phyloP scores from a whole-genome alignment of 2,797 vertebrate species.

The Strix occidentalis region DNA sequence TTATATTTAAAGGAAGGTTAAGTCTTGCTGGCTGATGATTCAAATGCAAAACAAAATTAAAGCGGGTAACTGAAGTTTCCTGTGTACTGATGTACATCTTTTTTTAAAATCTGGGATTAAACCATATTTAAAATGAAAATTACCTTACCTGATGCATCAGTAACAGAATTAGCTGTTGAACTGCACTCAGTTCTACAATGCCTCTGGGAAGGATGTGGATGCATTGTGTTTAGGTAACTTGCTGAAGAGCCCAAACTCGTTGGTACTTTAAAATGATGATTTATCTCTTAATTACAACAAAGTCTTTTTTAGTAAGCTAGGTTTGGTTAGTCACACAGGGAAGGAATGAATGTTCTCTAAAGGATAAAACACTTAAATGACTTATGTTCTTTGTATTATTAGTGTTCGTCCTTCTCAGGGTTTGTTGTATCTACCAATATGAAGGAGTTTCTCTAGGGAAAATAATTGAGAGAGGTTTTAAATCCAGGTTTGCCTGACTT shows the following conservation, averaged over 20 bases:
- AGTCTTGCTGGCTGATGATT: not conserved
- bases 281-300: slow-evolving; percentile 14
- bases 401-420: not conserved
- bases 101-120: not conserved
- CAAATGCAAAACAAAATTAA: not conserved
- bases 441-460: not conserved
- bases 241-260: not conserved
- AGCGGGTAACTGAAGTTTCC: not conserved
- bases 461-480: not conserved
- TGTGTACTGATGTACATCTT: not conserved
- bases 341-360: not conserved
- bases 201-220: not conserved
- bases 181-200: not conserved
- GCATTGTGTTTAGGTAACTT: not conserved
- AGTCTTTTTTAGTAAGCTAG: not conserved
- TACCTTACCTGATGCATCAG: not conserved
- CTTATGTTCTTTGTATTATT: not conserved
- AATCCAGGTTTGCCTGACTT: not conserved
- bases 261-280: not conserved
- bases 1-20: not conserved
- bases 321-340: not conserved
- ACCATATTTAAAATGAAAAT: not conserved
- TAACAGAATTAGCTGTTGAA: not conserved
- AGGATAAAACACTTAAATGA: not conserved
- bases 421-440: not conserved